Conservation (phyloP, 1,140 invertebrate genomes). For the Patella vulgata region DNA sequence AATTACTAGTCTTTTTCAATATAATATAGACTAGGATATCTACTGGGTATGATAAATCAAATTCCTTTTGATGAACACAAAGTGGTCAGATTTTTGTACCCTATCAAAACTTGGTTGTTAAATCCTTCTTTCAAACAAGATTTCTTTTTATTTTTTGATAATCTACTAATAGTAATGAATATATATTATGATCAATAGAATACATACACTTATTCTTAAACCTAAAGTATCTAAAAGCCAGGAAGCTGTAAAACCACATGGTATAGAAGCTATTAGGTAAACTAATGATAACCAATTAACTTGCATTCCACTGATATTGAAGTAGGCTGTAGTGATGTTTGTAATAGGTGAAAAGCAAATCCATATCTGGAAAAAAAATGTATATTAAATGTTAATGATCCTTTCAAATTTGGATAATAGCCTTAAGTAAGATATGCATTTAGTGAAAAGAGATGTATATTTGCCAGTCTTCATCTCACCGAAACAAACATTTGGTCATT, state of each 20-base stretch:
- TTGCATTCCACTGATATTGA: slow-evolving; percentile 54
- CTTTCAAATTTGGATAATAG: not conserved
- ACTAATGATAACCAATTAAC: slow-evolving; percentile 68
- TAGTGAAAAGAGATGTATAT: not conserved
- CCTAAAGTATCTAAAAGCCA: slow-evolving; percentile 68
- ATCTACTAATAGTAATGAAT: too few species aligned
- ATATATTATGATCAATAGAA: too few species aligned
- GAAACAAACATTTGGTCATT: not conserved
- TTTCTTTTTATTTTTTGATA: too few species aligned
- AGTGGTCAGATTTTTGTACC: too few species aligned
- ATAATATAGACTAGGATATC: too few species aligned
- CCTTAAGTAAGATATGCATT: not conserved
- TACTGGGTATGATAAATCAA: too few species aligned
- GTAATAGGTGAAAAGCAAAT: slow-evolving; percentile 69
- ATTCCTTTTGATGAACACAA: too few species aligned
- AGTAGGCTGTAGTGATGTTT: slow-evolving; percentile 64
- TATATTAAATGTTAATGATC: slow-evolving; percentile 1
- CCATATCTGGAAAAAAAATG: slow-evolving; percentile 65
- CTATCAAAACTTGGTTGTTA: too few species aligned
- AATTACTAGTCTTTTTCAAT: too few species aligned
- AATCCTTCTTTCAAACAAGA: too few species aligned
- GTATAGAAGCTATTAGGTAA: slow-evolving; percentile 66
- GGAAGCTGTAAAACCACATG: slow-evolving; percentile 67
- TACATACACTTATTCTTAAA: slow-evolving; percentile 65
- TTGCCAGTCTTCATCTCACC: not conserved